Conservation (phyloP, 2,888 invertebrate species). For the Drosophila ustulata region DNA sequence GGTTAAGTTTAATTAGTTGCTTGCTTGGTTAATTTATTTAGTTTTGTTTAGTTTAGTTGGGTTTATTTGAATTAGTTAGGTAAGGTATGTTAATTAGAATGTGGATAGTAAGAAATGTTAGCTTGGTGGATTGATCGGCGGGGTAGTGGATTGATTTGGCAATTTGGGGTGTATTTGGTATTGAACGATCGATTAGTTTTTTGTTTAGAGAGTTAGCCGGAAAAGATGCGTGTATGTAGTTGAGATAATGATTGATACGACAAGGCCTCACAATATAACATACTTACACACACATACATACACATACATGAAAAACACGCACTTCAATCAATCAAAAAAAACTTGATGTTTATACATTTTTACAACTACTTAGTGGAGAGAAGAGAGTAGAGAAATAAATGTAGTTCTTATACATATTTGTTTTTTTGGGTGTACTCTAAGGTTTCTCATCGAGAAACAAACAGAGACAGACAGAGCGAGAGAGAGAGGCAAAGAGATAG, state of each 20-base stretch:
- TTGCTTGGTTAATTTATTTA: not conserved
- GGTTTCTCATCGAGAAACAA: slow-evolving; percentile 20
- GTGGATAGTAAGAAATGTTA: slow-evolving; percentile 38
- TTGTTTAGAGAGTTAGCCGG: slow-evolving; percentile 15
- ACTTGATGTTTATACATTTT: slow-evolving; percentile 31
- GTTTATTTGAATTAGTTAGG: slow-evolving; percentile 20
- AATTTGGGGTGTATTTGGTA: not conserved
- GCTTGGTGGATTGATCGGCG: slow-evolving; percentile 33
- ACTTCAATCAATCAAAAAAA: slow-evolving; percentile 55
- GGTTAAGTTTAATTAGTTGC: slow-evolving; percentile 17
- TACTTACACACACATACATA: slow-evolving; percentile 39
- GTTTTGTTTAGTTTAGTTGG: slow-evolving; percentile 36
- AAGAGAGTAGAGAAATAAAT: slow-evolving; percentile 24
- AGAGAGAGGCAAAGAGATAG: slow-evolving; percentile 24
- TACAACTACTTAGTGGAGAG: slow-evolving; percentile 26
- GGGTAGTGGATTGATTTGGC: slow-evolving; percentile 3
- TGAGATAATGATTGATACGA: slow-evolving; percentile 27
- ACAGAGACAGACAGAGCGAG: slow-evolving; percentile 26
- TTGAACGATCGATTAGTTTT: slow-evolving; percentile 4
- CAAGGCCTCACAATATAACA: slow-evolving; percentile 36
- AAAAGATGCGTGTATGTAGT: slow-evolving; percentile 19
- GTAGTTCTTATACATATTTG: slow-evolving; percentile 15
- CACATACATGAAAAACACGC: slow-evolving; percentile 38
- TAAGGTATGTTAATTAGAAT: slow-evolving; percentile 17
- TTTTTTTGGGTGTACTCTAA: slow-evolving; percentile 20